Percentiles rank a stretch among this genome's conserved stretches.
phyloP scores from a whole-genome alignment of 2,888 invertebrate species.

The Salpingus planirostris region DNA sequence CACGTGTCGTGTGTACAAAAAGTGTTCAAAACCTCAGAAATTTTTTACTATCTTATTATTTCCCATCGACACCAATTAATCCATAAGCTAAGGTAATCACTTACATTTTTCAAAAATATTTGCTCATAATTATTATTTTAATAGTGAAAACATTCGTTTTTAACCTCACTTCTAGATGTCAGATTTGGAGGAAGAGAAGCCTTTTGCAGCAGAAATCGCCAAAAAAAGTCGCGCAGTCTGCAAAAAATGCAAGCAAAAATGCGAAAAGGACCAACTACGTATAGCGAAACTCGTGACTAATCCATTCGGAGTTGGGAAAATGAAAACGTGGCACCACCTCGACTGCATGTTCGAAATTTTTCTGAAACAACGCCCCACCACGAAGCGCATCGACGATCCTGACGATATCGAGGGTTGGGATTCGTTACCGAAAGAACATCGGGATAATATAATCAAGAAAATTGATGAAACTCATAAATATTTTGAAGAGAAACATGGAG shows the following conservation, averaged over 20 bases:
- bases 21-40: too few relatives aligned
- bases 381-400: constrained; percentile 68
- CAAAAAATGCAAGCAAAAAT: constrained; percentile 77
- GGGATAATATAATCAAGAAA: constrained; percentile 53
- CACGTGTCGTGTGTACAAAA: too few relatives aligned
- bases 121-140: too few relatives aligned
- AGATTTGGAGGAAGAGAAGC: constrained; percentile 39
- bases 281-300: constrained; percentile 71
- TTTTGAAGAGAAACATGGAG: constrained; percentile 46
- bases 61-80: too few relatives aligned
- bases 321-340: constrained; percentile 81
- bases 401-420: constrained; percentile 72
- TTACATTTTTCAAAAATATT: too few relatives aligned
- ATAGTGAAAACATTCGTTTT: too few relatives aligned
- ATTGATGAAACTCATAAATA: constrained; percentile 53
- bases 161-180: constrained; percentile 11
- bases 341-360: constrained; percentile 73
- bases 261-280: constrained; percentile 61
- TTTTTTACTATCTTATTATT: too few relatives aligned
- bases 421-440: constrained; percentile 56
- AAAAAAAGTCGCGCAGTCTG: constrained; percentile 75
- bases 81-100: too few relatives aligned
- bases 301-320: constrained; percentile 62
- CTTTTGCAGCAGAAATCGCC: constrained; percentile 68
- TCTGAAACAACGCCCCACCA: constrained; percentile 67